Evolutionary conservation across 1,140 invertebrate genomes (phyloP).

Genomic region (Drosophila baimaii): DNA sequence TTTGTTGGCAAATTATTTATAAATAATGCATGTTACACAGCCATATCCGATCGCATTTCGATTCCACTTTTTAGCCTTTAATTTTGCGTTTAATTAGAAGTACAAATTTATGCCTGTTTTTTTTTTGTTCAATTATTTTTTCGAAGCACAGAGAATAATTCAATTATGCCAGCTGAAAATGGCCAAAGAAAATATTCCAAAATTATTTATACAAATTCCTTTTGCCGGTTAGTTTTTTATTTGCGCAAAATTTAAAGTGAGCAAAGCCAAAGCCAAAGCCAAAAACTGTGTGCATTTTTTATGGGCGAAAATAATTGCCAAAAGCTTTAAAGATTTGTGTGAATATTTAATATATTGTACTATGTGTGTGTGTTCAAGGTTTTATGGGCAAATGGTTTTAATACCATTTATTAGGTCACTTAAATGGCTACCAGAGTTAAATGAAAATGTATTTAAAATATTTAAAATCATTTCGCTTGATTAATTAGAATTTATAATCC

Average conservation of each 20-base stretch:
- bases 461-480: background rate
- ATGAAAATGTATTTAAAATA: background rate
- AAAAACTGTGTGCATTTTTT: conserved; percentile 27
- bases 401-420: conserved; percentile 15
- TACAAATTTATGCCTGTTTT: conserved; percentile 18
- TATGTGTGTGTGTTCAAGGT: background rate
- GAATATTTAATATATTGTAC: conserved; percentile 30
- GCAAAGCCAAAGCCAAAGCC: conserved; percentile 16
- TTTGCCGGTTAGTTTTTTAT: conserved; percentile 5
- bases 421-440: conserved; percentile 15
- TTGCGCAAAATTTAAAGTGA: conserved; percentile 15
- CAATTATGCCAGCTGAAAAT: conserved; percentile 37
- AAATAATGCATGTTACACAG: conserved; percentile 8
- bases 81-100: conserved; percentile 41
- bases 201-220: conserved; percentile 43
- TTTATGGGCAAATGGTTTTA: background rate
- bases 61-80: conserved; percentile 19
- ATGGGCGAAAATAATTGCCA: conserved; percentile 33
- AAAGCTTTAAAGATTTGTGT: conserved; percentile 37
- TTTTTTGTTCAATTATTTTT: background rate
- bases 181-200: conserved; percentile 35
- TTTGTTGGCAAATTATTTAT: conserved; percentile 43
- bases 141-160: conserved; percentile 24
- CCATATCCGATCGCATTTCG: conserved; percentile 17
- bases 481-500: background rate